These are phyloP conservation scores for Thamnophis sirtalis DNA, from an alignment of 2,113 vertebrate species.

Conservation along the genomic window DNA sequence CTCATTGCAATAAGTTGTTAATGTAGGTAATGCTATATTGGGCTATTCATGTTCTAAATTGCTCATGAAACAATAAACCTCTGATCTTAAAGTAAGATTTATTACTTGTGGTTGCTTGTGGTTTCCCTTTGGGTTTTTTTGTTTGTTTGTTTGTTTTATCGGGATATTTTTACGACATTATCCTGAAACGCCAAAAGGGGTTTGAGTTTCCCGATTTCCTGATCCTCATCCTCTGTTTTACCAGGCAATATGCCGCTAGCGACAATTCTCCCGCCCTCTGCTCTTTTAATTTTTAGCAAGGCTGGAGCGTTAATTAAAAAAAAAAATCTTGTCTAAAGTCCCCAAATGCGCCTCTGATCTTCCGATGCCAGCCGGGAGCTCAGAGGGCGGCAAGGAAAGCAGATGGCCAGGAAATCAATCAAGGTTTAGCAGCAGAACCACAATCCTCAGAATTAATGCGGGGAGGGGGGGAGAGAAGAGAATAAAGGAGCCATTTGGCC, in stretches of 20 bases:
- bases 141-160: too few species aligned
- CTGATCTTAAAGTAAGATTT: too few species aligned
- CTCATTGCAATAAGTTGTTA: too few species aligned
- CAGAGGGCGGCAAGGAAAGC: background rate
- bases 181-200: background rate
- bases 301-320: slow-evolving; percentile 45
- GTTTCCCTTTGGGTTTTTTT: too few species aligned
- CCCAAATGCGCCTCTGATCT: background rate
- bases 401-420: background rate
- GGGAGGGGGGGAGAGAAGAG: too few species aligned
- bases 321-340: slow-evolving; percentile 16
- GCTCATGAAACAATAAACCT: too few species aligned
- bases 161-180: background rate
- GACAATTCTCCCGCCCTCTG: slow-evolving; percentile 18
- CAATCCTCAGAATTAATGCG: background rate
- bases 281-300: slow-evolving; percentile 14
- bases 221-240: slow-evolving; percentile 26
- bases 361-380: background rate
- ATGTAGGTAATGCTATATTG: too few species aligned
- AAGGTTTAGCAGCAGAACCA: background rate
- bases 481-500: background rate
- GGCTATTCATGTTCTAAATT: too few species aligned
- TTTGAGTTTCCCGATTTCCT: background rate
- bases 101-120: too few species aligned
- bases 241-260: slow-evolving; percentile 17